A percentile compares a stretch with the other conserved stretches of the same genome.
Evolutionary conservation across 2,888 invertebrate genomes (phyloP).

Genomic region (Campopleginae sp.): DNA sequence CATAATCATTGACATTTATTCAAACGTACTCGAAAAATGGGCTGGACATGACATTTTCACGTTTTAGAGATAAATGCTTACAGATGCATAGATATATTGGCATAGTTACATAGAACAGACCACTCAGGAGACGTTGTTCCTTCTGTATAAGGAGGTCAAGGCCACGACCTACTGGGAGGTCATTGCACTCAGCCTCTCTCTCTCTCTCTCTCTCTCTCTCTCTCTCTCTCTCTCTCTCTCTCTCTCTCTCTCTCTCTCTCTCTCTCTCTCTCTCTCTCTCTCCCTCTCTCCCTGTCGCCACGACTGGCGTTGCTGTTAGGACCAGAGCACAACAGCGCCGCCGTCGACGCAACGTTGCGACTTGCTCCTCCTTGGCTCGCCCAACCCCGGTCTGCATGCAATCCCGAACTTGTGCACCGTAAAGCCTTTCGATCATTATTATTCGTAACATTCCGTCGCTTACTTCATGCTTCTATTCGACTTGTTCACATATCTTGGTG

Average conservation of each 20-base stretch:
- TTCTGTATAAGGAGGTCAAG: conserved; percentile 81
- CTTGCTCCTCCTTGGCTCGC: conserved; percentile 53
- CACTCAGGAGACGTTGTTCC: conserved; percentile 73
- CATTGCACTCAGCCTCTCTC: conserved; percentile 72
- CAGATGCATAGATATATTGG: conserved; percentile 34
- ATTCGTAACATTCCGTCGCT: not conserved
- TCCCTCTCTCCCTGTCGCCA: conserved; percentile 19
- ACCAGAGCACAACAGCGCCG: conserved; percentile 55
- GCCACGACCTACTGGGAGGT: conserved; percentile 82
- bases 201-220: conserved; percentile 67
- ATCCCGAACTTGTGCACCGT: conserved; percentile 45
- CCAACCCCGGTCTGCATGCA: conserved; percentile 26
- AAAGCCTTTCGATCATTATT: not conserved
- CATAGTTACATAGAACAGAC: conserved; percentile 42
- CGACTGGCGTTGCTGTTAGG: conserved; percentile 35
- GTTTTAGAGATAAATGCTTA: conserved; percentile 29
- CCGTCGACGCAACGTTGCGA: conserved; percentile 45
- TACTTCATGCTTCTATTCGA: not conserved
- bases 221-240: conserved; percentile 40
- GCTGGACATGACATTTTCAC: not conserved
- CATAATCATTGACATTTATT: not conserved
- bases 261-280: conserved; percentile 19
- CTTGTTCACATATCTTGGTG: not conserved
- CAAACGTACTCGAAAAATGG: not conserved
- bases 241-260: too few species aligned